Evolutionary conservation across 2,797 vertebrate species (phyloP), one percentile per base, ranked within the genome.

Genomic region (Macroramphosus scolopax): DNA sequence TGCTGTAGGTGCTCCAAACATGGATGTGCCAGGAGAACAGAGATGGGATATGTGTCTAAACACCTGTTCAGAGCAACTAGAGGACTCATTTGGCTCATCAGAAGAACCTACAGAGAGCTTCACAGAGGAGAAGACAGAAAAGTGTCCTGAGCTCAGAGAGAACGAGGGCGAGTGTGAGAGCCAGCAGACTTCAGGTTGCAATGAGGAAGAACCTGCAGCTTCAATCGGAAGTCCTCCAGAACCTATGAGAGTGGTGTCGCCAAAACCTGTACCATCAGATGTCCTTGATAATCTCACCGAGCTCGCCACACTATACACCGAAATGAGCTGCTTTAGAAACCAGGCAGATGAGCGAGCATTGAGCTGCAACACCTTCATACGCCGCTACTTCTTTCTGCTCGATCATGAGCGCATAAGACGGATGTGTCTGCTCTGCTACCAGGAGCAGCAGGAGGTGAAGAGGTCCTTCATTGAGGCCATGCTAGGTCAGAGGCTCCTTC

Each of bases 381-480:
- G 51, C 8, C 90, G 76, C 37, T 97, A 92, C 73, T 97, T 98
- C 78, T 97, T 94, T 34, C 90, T 99, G 56, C 65, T 98, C 77
- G 93, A 98, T 64, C 86, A 90, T 37, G 93, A 92, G 68, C 92
- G 94, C 16, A 53, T 93, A 33, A 93, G 93, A 44, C 90, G 85
- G 18, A 91, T 91, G 81, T 90, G 96, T 81, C 84, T 91, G 67
- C 82, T 89, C 38, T 88, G 82, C n/a, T 87, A 91, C 28, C 45
- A 65, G 49, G 61, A 87, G 58, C 87, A 69, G n/a, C 88, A 91
- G 0, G 53, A 75, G 5, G 77, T 94, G 24, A 92, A 92, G 88
- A 81, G 84, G 56, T 89, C 90, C 3, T 98, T 93, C 63, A 80
- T 87, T 0, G 61, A 91, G 63, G 93, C 94, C 54, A 81, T 99